These are phyloP conservation scores for Drosophila meridionalis DNA, from an alignment of 2,888 invertebrate genomes.

Conservation along the genomic window DNA sequence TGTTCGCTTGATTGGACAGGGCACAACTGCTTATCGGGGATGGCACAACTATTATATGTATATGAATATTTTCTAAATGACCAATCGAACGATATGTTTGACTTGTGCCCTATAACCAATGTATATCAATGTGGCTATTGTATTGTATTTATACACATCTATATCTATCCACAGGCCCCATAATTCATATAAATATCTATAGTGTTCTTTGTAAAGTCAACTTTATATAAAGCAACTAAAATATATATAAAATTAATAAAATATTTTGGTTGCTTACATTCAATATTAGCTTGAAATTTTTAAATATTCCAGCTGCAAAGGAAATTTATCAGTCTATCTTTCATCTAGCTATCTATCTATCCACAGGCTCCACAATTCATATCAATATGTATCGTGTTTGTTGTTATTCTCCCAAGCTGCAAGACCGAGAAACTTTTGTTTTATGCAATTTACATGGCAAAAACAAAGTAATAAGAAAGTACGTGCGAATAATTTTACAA, in stretches of 20 bases:
- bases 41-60: not conserved
- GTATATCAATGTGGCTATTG: not conserved
- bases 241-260: no score
- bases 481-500: constrained; percentile 76
- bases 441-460: constrained; percentile 54
- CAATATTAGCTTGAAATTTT: not conserved
- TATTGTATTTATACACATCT: no score
- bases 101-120: not conserved
- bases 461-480: constrained; percentile 75
- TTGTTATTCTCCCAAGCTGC: constrained; percentile 26
- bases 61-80: not conserved
- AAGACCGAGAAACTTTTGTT: constrained; percentile 41
- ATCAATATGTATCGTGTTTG: constrained; percentile 16
- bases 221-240: no score
- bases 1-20: constrained; percentile 4
- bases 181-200: no score
- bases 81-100: not conserved
- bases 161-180: no score
- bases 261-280: no score
- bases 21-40: constrained; percentile 3
- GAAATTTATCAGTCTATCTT: not conserved
- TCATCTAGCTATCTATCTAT: not conserved
- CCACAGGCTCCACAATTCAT: not conserved
- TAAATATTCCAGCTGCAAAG: not conserved
- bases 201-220: no score